A percentile compares a stretch with the other conserved stretches of the same genome.
These are phyloP conservation scores for Melieria crassipennis DNA, from an alignment of 2,888 invertebrate genomes.

Conservation along the genomic window DNA sequence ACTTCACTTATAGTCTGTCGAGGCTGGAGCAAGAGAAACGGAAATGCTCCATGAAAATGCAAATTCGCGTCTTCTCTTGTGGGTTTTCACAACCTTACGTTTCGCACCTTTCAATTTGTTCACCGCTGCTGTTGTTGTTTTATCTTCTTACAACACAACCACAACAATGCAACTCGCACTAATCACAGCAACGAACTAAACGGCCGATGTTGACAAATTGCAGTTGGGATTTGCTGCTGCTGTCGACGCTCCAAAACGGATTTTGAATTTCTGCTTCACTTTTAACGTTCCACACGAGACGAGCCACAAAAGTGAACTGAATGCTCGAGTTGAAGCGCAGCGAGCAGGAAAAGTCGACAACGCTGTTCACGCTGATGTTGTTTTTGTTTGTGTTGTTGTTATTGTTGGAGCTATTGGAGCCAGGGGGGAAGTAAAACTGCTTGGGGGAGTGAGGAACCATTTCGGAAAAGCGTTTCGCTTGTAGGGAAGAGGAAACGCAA, in stretches of 20 bases:
- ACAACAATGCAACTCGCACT: too few relatives aligned
- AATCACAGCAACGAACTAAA: too few relatives aligned
- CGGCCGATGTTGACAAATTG: too few relatives aligned
- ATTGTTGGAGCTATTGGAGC: background rate
- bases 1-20: too few relatives aligned
- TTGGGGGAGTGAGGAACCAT: constrained; percentile 2
- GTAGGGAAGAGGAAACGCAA: constrained; percentile 17
- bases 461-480: constrained; percentile 12
- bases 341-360: constrained; percentile 26
- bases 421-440: background rate
- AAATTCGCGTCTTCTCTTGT: too few relatives aligned
- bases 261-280: constrained; percentile 32
- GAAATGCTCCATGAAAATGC: too few relatives aligned
- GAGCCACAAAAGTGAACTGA: constrained; percentile 53
- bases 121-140: too few relatives aligned
- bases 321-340: constrained; percentile 12
- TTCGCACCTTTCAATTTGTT: too few relatives aligned
- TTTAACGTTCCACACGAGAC: constrained; percentile 50
- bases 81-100: too few relatives aligned
- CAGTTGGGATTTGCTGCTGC: too few relatives aligned
- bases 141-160: too few relatives aligned
- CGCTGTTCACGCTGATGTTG: constrained; percentile 3
- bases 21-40: too few relatives aligned
- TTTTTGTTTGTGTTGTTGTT: constrained; percentile 6
- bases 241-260: background rate